Base-by-base conservation (phyloP, 2,888 invertebrate species). In the Tromatobia lineatoria region DNA sequence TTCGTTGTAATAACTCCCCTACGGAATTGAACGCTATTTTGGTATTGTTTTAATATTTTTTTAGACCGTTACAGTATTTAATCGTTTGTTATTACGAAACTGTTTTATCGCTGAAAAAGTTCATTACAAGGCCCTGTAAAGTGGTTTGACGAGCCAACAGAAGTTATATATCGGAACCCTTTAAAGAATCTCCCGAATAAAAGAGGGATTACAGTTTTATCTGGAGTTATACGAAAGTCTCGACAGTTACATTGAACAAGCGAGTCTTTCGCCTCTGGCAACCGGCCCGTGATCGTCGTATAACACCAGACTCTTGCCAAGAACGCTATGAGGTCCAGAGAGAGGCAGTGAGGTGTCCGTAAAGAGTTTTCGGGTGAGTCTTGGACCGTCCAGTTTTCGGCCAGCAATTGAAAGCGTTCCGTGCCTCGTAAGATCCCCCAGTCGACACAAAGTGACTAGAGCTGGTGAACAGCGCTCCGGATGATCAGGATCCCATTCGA, bases 241-340 rank as follows among this genome's bases (percentile, higher is more conserved):
- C 10, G 78, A 73, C 47, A 94, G 95, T 95, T 93, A 98, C 97
- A 96, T 95, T 10, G 98, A 97, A 93, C 99, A 99, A 0, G 98
- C 98, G 91, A 99, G 94, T 85, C 98, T 94, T 93, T 98, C 98
- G 15, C 98, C 98, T 86, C 98, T 94, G 0, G 98, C 98, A 84
- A 96, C 96, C 0, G 98, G 98, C 0, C 98, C 98, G 91, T 97
- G 96, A 91, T 98, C 98, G 91, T 98, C 98, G 90, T 97, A 98
- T 69, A 99, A 95, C 1, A 98, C 97, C 45, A 99, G 94, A 8
- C 98, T 97, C 92, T 96, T 97, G 69, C 97, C 97, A 89, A 98
- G 91, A 89, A 98, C 95, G 86, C 96, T 96, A 90, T 96, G 94
- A 18, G 95, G 95, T 15, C 99, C 99, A 11, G 96, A 95, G 10